Evolutionary conservation across 1,140 invertebrate genomes (phyloP).

Genomic region (roundworm (Caenorhabditis elegans)): DNA sequence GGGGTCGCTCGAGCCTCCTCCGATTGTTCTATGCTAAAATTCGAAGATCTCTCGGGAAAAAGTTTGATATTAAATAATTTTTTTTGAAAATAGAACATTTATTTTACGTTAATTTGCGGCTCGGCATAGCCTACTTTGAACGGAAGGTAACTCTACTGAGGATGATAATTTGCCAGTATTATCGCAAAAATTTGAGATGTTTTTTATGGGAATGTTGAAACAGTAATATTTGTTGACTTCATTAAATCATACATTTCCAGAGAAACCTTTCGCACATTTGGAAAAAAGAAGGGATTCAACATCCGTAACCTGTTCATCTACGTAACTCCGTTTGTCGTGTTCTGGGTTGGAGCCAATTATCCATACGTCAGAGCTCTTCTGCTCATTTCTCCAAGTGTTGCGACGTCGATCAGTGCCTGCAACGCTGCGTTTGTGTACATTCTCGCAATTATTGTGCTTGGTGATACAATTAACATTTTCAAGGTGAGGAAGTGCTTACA

Average conservation of each 20-base stretch:
- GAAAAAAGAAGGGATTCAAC: conserved; percentile 21
- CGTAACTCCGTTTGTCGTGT: conserved; percentile 55
- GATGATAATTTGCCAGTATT: no score
- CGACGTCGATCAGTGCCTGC: conserved; percentile 55
- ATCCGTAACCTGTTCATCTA: conserved; percentile 43
- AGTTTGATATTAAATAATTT: no score
- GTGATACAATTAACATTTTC: conserved; percentile 21
- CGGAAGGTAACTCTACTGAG: no score
- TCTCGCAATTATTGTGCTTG: conserved; percentile 49
- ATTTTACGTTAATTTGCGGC: no score
- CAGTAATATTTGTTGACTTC: no score
- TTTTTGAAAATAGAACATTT: no score
- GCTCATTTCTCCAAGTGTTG: conserved; percentile 55
- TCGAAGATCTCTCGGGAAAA: no score
- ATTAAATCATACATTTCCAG: conserved; percentile 8
- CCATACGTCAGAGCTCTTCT: conserved; percentile 55
- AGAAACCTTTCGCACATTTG: conserved; percentile 37
- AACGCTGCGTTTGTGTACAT: conserved; percentile 64
- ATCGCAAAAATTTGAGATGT: no score
- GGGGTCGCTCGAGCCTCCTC: no score
- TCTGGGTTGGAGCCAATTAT: conserved; percentile 63
- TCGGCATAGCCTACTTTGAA: no score
- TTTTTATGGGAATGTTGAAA: no score
- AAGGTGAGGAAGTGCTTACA: conserved; percentile 7
- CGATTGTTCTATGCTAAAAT: no score